These are phyloP conservation scores for Lates japonicus DNA, from an alignment of 2,797 vertebrate species.

Conservation along the genomic window DNA sequence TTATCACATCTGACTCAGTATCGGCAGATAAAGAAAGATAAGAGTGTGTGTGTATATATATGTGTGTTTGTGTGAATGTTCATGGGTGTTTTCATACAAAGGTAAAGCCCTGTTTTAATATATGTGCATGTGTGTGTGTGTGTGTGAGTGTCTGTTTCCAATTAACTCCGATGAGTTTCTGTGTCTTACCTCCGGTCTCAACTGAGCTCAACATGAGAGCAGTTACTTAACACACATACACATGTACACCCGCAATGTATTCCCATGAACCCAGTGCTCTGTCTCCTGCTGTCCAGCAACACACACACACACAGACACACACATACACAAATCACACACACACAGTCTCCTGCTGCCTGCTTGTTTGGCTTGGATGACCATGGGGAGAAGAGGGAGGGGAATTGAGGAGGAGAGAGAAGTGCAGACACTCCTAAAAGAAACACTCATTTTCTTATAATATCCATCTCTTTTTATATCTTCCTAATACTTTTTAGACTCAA, in stretches of 20 bases:
- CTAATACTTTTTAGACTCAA: too few species aligned
- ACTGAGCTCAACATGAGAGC: conserved; percentile 65
- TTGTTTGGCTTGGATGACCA: conserved; percentile 75
- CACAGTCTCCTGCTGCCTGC: conserved; percentile 41
- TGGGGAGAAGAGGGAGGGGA: conserved; percentile 24
- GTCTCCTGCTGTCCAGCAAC: conserved; percentile 59
- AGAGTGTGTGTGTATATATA: not conserved
- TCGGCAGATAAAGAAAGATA: not conserved
- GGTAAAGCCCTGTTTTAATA: conserved; percentile 4
- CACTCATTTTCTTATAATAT: not conserved
- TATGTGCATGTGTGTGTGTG: conserved; percentile 21
- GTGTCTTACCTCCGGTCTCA: conserved; percentile 79
- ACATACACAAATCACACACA: conserved; percentile 15
- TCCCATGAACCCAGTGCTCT: conserved; percentile 75
- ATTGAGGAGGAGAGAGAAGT: conserved; percentile 7
- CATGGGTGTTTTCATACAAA: conserved; percentile 18
- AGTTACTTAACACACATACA: conserved; percentile 68
- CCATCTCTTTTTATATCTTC: not conserved
- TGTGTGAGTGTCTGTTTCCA: conserved; percentile 75
- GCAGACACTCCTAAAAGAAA: conserved; percentile 23
- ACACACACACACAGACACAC: conserved; percentile 37
- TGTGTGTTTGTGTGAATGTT: not conserved
- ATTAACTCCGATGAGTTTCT: conserved; percentile 78
- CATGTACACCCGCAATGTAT: conserved; percentile 42
- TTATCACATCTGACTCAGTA: too few species aligned